phyloP scores from a whole-genome alignment of 2,797 vertebrate species.

The Limosa lapponica region DNA sequence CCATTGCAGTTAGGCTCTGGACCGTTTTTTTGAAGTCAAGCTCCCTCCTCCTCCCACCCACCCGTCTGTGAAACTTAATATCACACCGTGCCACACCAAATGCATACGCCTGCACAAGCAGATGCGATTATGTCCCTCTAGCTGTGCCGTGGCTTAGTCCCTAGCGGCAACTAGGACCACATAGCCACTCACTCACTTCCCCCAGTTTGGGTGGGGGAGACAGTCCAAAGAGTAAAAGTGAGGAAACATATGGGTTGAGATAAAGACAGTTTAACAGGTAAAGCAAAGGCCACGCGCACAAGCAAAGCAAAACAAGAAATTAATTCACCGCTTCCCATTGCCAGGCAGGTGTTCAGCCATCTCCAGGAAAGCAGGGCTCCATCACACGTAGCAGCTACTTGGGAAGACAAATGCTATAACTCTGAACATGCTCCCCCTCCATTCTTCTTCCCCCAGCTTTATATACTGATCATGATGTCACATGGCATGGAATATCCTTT shows the following conservation, averaged over 20 bases:
- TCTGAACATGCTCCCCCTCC: not conserved
- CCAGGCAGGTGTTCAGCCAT: not conserved
- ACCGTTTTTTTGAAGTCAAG: accelerated
- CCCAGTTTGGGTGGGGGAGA: not conserved
- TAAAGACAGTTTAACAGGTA: not conserved
- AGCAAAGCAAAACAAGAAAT: not conserved
- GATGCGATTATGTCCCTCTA: not conserved
- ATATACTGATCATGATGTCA: not conserved
- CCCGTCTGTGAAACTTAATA: not conserved
- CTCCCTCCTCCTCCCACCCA: not conserved
- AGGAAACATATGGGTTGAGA: not conserved
- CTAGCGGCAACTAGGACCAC: not conserved
- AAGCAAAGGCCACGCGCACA: not conserved
- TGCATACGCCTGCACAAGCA: accelerated
- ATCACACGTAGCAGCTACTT: not conserved
- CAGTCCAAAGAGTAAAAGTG: not conserved
- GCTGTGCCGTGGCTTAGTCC: not conserved
- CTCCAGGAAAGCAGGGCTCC: not conserved
- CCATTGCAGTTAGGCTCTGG: not conserved
- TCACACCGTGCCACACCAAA: accelerated
- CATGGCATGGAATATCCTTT: not conserved
- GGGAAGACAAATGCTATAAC: not conserved
- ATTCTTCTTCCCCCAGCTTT: not conserved
- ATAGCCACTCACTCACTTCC: not conserved
- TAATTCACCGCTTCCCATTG: not conserved